These are phyloP conservation scores for Hemicrepidius hirtus DNA, from an alignment of 2,888 invertebrate genomes.

Conservation along the genomic window DNA sequence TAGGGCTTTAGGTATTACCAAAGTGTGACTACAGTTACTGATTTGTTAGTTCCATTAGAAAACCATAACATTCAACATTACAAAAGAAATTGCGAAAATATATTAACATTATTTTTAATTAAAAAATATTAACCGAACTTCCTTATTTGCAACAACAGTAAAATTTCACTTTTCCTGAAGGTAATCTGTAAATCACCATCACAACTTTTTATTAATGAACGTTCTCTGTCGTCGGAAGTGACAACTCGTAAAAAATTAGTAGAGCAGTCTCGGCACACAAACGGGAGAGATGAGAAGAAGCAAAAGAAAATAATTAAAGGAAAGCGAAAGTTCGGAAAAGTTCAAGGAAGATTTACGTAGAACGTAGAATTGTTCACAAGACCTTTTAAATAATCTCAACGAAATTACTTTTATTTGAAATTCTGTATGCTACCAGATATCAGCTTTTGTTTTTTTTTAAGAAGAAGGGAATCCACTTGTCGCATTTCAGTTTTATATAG, in stretches of 20 bases:
- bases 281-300: background rate
- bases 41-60: background rate
- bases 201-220: constrained; percentile 1
- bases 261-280: background rate
- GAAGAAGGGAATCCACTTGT: too few relatives aligned
- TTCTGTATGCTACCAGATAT: too few relatives aligned
- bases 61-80: too few relatives aligned
- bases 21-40: background rate
- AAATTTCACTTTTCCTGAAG: background rate
- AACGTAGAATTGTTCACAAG: background rate
- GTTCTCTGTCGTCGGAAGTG: constrained; percentile 6
- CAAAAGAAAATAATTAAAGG: constrained; percentile 19
- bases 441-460: too few relatives aligned
- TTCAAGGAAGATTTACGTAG: constrained; percentile 12
- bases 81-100: too few relatives aligned
- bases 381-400: too few relatives aligned
- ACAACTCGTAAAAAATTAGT: constrained; percentile 24
- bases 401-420: too few relatives aligned
- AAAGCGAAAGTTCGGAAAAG: constrained; percentile 8
- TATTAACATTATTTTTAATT: too few relatives aligned
- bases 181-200: too few relatives aligned
- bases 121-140: too few relatives aligned
- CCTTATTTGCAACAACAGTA: too few relatives aligned
- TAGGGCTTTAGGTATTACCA: background rate
- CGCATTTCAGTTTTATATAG: too few relatives aligned